Evolutionary conservation across 2,888 invertebrate genomes (phyloP).

Genomic region (Parnassius glacialis): DNA sequence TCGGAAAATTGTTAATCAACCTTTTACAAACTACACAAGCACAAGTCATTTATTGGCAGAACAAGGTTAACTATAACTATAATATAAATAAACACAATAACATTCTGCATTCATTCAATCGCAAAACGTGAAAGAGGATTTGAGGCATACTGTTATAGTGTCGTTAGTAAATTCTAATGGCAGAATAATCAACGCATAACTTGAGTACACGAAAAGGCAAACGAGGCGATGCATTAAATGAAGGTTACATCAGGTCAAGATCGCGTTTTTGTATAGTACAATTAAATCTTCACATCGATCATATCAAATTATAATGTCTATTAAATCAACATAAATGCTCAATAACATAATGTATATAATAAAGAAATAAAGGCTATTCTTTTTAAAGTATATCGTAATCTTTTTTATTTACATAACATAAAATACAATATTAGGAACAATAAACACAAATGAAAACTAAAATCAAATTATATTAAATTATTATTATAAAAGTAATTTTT

Average conservation of each 20-base stretch:
- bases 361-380: no score
- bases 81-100: conserved; percentile 1
- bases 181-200: conserved; percentile 11
- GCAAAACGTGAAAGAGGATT: background rate
- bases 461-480: no score
- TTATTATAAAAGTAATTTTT: no score
- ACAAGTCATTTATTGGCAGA: background rate
- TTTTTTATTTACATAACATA: no score
- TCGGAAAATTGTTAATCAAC: no score
- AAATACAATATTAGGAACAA: no score
- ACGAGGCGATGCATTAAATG: conserved; percentile 18
- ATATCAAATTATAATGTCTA: background rate
- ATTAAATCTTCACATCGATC: conserved; percentile 3
- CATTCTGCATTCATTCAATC: background rate
- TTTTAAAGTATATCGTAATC: no score
- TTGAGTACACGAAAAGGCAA: conserved; percentile 7
- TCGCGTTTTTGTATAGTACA: conserved; percentile 2
- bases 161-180: conserved; percentile 15
- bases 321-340: conserved; percentile 15
- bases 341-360: background rate
- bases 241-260: conserved; percentile 30
- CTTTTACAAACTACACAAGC: no score
- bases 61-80: conserved; percentile 8
- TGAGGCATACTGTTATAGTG: conserved; percentile 1
- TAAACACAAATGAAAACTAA: no score